Evolutionary conservation across 2,113 vertebrate species (phyloP).

Genomic region (Apodemus speciosus): DNA sequence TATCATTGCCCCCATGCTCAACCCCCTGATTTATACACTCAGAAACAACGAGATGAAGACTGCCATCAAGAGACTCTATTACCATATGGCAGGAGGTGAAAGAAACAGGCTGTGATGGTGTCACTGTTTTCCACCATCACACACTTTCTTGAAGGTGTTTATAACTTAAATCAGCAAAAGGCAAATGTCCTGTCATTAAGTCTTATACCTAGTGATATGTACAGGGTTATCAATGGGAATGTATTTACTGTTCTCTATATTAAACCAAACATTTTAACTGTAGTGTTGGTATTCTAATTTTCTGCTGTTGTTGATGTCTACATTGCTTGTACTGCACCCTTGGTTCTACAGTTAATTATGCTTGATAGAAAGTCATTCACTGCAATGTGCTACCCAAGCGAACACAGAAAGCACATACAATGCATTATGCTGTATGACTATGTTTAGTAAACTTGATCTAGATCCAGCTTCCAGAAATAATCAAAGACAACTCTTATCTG

Average conservation of each 20-base stretch:
- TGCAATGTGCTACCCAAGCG: accelerated
- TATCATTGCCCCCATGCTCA: constrained; percentile 46
- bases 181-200: neutral
- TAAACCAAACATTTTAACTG: neutral
- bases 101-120: neutral
- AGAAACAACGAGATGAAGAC: constrained; percentile 65
- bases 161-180: neutral
- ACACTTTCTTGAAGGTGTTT: neutral
- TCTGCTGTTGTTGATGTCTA: neutral
- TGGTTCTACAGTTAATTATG: neutral
- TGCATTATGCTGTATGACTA: neutral
- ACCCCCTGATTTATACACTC: constrained; percentile 6
- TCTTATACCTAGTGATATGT: neutral
- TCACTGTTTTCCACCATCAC: neutral
- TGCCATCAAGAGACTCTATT: neutral
- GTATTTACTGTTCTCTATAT: neutral
- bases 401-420: neutral
- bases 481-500: neutral
- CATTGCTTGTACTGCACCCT: no score
- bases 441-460: neutral
- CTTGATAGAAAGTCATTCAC: no score
- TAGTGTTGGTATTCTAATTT: no score
- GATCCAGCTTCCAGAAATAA: neutral
- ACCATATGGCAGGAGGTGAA: neutral
- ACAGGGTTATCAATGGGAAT: accelerated